These are phyloP conservation scores for Bubo bubo DNA, from an alignment of 2,113 vertebrate species.

Conservation along the genomic window DNA sequence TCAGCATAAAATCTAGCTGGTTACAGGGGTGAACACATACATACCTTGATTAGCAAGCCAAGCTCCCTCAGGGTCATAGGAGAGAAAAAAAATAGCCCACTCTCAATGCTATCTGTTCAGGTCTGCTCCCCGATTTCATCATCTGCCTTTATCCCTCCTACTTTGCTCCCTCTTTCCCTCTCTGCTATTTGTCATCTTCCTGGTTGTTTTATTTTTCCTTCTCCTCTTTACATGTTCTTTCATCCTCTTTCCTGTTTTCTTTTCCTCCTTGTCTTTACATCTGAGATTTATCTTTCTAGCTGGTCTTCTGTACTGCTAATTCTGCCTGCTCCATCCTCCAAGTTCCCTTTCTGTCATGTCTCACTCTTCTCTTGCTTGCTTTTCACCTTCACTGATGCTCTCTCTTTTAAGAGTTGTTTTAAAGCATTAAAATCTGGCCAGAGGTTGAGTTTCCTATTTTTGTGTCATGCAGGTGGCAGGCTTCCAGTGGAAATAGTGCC, in stretches of 20 bases:
- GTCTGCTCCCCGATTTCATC: background rate
- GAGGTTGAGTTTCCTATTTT: constrained; percentile 38
- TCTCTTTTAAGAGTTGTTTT: constrained; percentile 5
- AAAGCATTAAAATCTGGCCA: constrained; percentile 18
- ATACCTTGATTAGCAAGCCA: background rate
- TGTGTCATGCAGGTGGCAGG: background rate
- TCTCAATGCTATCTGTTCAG: background rate
- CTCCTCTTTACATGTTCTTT: background rate
- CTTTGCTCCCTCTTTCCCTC: background rate
- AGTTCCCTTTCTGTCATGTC: background rate
- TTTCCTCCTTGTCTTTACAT: background rate
- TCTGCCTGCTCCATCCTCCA: background rate
- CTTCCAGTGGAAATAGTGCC: constrained; percentile 31
- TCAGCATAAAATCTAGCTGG: background rate
- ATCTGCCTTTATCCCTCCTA: background rate
- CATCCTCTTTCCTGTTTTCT: background rate
- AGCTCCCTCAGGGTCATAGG: background rate
- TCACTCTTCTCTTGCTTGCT: background rate
- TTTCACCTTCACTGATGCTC: background rate
- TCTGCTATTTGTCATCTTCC: background rate
- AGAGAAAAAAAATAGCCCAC: background rate
- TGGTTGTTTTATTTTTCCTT: background rate
- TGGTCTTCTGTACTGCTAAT: background rate
- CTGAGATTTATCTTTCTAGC: background rate
- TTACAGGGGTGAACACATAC: background rate